Evolutionary conservation across 1,140 invertebrate species (phyloP).

Genomic region (Geopemphigus sp.): DNA sequence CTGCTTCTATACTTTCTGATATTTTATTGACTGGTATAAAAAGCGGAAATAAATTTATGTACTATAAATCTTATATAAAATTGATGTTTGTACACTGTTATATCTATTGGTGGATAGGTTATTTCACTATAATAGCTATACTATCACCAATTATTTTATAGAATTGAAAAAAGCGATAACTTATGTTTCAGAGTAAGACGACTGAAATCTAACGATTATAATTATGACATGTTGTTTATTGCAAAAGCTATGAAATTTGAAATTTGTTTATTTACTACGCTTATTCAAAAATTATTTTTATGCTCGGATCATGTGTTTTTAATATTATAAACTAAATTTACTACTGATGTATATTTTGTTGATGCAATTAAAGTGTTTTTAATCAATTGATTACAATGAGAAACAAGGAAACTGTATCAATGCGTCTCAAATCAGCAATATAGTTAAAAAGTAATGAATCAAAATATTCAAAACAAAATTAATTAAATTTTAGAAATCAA

Average conservation of each 20-base stretch:
- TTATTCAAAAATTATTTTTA: slow-evolving; percentile 14
- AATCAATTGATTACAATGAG: not conserved
- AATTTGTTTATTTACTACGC: slow-evolving; percentile 11
- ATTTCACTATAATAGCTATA: not conserved
- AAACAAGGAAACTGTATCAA: not conserved
- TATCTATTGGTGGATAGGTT: slow-evolving; percentile 49
- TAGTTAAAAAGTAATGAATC: not conserved
- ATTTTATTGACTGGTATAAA: slow-evolving; percentile 11
- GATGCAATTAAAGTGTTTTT: slow-evolving; percentile 12
- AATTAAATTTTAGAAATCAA: not conserved
- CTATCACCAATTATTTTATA: not conserved
- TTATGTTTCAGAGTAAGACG: not conserved
- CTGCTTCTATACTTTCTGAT: slow-evolving; percentile 8
- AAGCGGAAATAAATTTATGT: slow-evolving; percentile 45
- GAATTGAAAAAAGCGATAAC: slow-evolving; percentile 15
- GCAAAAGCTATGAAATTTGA: not conserved
- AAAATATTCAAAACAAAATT: not conserved
- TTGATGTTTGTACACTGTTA: slow-evolving; percentile 52
- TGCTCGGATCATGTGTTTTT: not conserved
- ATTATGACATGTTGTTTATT: not conserved
- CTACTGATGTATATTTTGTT: not conserved
- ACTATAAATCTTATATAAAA: slow-evolving; percentile 47
- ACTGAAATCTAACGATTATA: not conserved
- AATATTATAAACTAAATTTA: slow-evolving; percentile 16
- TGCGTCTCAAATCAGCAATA: not conserved